Base-by-base conservation (phyloP, 2,888 invertebrate genomes). In the Eristalis pertinax region DNA sequence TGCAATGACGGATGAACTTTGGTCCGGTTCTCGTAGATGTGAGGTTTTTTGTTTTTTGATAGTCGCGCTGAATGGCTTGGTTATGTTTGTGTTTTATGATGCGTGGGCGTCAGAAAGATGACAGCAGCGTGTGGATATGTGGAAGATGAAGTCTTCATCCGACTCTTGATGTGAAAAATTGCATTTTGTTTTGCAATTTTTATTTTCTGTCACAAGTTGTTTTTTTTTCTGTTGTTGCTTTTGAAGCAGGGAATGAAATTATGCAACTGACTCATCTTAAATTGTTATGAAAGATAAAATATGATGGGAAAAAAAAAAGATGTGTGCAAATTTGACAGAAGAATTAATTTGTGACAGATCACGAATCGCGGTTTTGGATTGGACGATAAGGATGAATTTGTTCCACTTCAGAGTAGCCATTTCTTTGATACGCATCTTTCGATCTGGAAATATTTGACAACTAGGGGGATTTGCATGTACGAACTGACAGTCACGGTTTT, bases 1-100 rank as follows among this genome's bases (percentile, higher is more conserved):
- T 67, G 65, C 43, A 79, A 43, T 70, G 69, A 70, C 69, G 64
- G 32, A 68, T 74, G 73, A 80, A 73, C 80, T 73, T 72, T 62
- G 58, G 73, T 73, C 65, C 13, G 32, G 65, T 56, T 15, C 26
- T 60, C 41, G 29, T 26, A 56, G 50, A 38, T 43, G 72, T 69
- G 15, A 32, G 65, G 56, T 22, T 70, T 78, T 78, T 78, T 41
- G 56, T 22, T 70, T 78, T 78, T 78, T 41, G 64, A 58, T 43
- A 58, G 72, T 60, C 43, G 58, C 72, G 58, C 72, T 79, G 43
- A 43, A 13, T 58, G 22, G 15, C 35, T 56, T 19, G 8, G 67
- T 8, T 13, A 22, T 68, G 32, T 22, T 50, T 62, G 26, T 29
- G 29, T 68, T 43, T 50, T 50, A 24, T 19, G 50, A 19, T 79